phyloP scores from a whole-genome alignment of 2,113 vertebrate species.

The Gymnorhina tibicen region DNA sequence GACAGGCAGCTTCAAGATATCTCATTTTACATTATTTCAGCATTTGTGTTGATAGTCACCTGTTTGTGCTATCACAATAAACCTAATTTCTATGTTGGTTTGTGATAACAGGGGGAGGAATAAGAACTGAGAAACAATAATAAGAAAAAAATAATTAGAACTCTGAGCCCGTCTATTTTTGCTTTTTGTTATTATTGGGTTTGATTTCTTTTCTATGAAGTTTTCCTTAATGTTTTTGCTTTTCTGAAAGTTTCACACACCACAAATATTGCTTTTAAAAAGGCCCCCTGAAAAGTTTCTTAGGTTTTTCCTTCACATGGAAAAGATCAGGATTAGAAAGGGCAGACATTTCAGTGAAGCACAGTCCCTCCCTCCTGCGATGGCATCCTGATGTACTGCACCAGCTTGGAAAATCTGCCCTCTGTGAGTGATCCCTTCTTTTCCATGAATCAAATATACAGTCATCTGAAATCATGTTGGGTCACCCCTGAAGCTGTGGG shows the following conservation, averaged over 20 bases:
- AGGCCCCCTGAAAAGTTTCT: not conserved
- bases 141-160: not conserved
- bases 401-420: not conserved
- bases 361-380: fast-evolving
- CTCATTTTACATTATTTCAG: not conserved
- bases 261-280: not conserved
- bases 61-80: not conserved
- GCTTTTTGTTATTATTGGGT: not conserved
- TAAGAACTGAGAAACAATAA: not conserved
- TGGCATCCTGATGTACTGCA: not conserved
- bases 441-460: not conserved
- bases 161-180: not conserved
- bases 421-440: not conserved
- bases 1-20: not conserved
- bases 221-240: not conserved
- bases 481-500: not conserved
- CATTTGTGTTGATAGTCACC: not conserved
- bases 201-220: not conserved
- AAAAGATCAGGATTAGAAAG: not conserved
- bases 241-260: not conserved
- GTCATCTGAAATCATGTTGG: not conserved
- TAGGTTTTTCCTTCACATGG: not conserved
- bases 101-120: not conserved
- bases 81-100: not conserved
- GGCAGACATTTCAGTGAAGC: not conserved